Percentiles rank a stretch among this genome's conserved stretches.
phyloP scores from a whole-genome alignment of 1,140 invertebrate genomes.

The Aethina tumida region DNA sequence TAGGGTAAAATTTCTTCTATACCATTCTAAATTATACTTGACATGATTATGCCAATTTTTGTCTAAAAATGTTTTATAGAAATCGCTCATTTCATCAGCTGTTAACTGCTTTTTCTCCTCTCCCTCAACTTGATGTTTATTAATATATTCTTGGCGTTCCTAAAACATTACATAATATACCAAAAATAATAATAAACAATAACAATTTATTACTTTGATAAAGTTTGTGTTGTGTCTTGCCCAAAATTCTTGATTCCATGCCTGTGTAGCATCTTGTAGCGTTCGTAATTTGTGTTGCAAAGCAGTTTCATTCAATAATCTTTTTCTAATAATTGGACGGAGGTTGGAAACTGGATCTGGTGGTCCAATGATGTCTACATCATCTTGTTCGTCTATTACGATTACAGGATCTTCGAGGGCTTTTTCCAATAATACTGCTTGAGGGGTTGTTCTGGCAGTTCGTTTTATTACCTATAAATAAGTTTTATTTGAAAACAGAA shows the following conservation, averaged over 20 bases:
- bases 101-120: conserved; percentile 42
- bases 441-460: too few relatives aligned
- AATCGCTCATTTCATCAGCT: conserved; percentile 75
- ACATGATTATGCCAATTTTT: conserved; percentile 63
- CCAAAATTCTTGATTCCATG: conserved; percentile 80
- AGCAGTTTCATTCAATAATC: conserved; percentile 50
- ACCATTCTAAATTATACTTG: conserved; percentile 65
- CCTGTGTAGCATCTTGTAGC: conserved; percentile 53
- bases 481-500: too few relatives aligned
- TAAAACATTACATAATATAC: too few relatives aligned
- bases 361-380: conserved; percentile 54
- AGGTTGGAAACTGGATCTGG: conserved; percentile 70
- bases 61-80: conserved; percentile 73
- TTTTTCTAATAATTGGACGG: conserved; percentile 55
- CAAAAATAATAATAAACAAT: conserved; percentile 6
- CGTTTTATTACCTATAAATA: too few relatives aligned
- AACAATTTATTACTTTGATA: conserved; percentile 38
- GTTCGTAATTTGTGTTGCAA: conserved; percentile 54
- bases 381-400: conserved; percentile 24
- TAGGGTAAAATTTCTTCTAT: conserved; percentile 57
- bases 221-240: conserved; percentile 62
- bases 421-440: conserved; percentile 25
- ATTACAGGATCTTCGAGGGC: conserved; percentile 27
- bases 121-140: conserved; percentile 38
- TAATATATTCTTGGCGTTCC: conserved; percentile 56